Evolutionary conservation across 1,140 invertebrate genomes (phyloP).

Genomic region (Zaprionus ornatus): DNA sequence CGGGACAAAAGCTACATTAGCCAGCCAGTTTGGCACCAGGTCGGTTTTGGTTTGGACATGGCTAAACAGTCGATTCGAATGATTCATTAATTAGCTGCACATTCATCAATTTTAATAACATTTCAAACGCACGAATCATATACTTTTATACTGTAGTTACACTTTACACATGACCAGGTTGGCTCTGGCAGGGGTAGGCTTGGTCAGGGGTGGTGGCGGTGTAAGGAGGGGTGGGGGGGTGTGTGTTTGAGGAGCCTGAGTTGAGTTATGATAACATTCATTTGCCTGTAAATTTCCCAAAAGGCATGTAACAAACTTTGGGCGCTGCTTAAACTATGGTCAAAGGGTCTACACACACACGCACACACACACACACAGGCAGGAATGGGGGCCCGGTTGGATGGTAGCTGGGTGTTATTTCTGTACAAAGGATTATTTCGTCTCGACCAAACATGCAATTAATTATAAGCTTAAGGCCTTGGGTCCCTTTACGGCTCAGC

Average conservation of each 20-base stretch:
- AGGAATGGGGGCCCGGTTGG: conserved; percentile 24
- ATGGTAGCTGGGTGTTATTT: conserved; percentile 59
- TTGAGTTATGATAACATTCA: conserved; percentile 79
- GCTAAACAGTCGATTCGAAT: conserved; percentile 26
- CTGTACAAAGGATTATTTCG: conserved; percentile 83
- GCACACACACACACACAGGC: conserved; percentile 11
- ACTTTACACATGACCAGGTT: conserved; percentile 52
- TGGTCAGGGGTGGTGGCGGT: background rate
- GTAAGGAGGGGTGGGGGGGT: background rate
- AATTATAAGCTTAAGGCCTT: conserved; percentile 84
- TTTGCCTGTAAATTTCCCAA: conserved; percentile 80
- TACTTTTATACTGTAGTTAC: conserved; percentile 25
- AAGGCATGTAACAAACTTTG: conserved; percentile 72
- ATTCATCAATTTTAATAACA: conserved; percentile 84
- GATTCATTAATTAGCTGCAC: conserved; percentile 73
- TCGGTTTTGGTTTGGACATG: conserved; percentile 15
- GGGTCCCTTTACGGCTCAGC: conserved; percentile 72
- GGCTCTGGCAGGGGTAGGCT: conserved; percentile 22
- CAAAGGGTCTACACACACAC: conserved; percentile 50
- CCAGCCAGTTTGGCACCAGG: conserved; percentile 7
- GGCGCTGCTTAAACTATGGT: conserved; percentile 68
- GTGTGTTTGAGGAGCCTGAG: conserved; percentile 5
- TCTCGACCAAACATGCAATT: conserved; percentile 84
- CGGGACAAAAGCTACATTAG: conserved; percentile 69
- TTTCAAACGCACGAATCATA: conserved; percentile 47